A percentile compares a stretch with the other conserved stretches of the same genome.
phyloP scores from a whole-genome alignment of 2,113 vertebrate genomes.

The Ivindomyrus marchei region DNA sequence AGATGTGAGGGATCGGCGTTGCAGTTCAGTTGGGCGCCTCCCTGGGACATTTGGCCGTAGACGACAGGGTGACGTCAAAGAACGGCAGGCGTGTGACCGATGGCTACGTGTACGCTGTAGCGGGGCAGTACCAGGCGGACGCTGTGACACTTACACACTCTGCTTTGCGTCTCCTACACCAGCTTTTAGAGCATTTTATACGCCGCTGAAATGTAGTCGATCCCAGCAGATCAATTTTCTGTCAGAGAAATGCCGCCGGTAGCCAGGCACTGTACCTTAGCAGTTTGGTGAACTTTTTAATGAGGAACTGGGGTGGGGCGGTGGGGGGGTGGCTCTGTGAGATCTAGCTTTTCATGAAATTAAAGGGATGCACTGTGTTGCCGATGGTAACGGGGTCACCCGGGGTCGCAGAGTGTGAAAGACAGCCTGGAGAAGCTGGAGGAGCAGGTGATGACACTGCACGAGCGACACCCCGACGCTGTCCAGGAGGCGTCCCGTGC shows the following conservation, averaged over 20 bases:
- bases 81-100: neutral
- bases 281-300: neutral
- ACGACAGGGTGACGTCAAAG: neutral
- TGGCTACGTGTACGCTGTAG: neutral
- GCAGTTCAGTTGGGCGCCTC: no score
- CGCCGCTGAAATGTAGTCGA: neutral
- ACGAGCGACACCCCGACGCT: constrained; percentile 80
- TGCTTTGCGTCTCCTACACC: neutral
- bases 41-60: neutral
- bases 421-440: constrained; percentile 76
- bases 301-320: neutral
- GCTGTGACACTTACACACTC: neutral
- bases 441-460: constrained; percentile 74
- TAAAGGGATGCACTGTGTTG: neutral
- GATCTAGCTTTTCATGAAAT: no score
- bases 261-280: neutral
- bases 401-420: constrained; percentile 67
- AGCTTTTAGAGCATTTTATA: neutral
- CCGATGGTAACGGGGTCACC: neutral
- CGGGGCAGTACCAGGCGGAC: neutral
- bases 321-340: neutral
- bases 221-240: neutral
- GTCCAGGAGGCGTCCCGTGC: constrained; percentile 72
- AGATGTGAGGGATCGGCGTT: no score
- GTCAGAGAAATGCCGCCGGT: neutral